phyloP scores from a whole-genome alignment of 2,113 vertebrate genomes.

The Chauna torquata region DNA sequence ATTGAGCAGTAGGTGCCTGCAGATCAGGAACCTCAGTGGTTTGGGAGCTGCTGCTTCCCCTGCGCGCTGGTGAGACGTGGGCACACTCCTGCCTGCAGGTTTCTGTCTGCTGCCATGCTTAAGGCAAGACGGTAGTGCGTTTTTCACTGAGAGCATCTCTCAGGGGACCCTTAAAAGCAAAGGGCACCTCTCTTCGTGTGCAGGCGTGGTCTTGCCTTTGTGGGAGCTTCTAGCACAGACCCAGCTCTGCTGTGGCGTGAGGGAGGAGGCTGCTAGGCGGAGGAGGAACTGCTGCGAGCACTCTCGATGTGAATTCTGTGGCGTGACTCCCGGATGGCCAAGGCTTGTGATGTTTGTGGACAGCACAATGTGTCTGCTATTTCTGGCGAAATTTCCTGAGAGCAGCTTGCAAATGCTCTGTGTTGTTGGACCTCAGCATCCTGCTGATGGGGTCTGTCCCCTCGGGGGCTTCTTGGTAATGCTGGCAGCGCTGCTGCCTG shows the following conservation, averaged over 20 bases:
- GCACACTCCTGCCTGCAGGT: accelerated
- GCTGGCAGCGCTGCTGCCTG: not conserved
- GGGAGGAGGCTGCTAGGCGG: not conserved
- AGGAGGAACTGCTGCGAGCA: not conserved
- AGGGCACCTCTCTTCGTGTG: not conserved
- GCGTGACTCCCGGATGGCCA: not conserved
- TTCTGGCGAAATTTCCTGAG: not conserved
- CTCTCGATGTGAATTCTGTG: not conserved
- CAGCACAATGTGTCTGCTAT: not conserved
- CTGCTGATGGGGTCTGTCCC: not conserved
- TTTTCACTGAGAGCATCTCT: not conserved
- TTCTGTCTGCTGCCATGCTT: not conserved
- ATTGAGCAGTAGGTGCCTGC: not conserved
- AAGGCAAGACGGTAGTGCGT: not conserved
- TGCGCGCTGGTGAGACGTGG: not conserved
- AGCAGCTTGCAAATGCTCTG: not conserved
- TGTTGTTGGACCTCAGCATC: not conserved
- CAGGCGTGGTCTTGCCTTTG: not conserved
- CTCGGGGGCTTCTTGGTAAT: not conserved
- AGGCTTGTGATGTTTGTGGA: not conserved
- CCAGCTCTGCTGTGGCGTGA: not conserved
- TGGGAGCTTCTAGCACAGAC: not conserved
- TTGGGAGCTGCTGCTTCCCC: not conserved
- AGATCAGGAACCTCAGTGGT: not conserved
- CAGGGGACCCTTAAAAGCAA: not conserved